Conservation (phyloP, 1,140 invertebrate species). For the Rhopalosiphum maidis region DNA sequence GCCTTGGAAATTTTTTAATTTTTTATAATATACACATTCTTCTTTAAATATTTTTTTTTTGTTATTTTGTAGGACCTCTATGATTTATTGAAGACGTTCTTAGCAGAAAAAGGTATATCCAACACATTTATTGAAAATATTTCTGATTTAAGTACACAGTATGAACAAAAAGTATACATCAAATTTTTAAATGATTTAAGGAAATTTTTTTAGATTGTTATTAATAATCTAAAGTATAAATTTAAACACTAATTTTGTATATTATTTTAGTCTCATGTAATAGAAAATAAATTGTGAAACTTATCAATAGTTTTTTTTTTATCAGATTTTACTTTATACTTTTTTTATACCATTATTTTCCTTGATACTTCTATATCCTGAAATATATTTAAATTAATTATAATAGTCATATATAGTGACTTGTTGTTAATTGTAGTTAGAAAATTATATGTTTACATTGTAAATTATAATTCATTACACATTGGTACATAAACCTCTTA, state of each 20-base stretch:
- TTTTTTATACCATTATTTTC: background rate
- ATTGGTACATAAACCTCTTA: background rate
- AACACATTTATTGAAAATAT: slow-evolving; percentile 91
- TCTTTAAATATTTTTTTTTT: slow-evolving; percentile 10
- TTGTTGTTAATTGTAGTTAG: background rate
- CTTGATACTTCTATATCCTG: background rate
- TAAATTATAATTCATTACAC: background rate
- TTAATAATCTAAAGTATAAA: background rate
- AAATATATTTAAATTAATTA: background rate
- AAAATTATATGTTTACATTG: background rate
- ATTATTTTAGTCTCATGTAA: slow-evolving; percentile 43
- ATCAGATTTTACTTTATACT: background rate
- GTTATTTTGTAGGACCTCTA: slow-evolving; percentile 82
- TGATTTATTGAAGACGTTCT: slow-evolving; percentile 89
- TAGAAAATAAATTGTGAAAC: slow-evolving; percentile 2
- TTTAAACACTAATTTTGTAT: slow-evolving; percentile 44
- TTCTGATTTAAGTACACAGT: slow-evolving; percentile 82
- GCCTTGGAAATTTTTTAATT: background rate
- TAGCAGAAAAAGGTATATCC: slow-evolving; percentile 91
- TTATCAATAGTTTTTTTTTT: background rate
- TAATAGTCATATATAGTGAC: background rate
- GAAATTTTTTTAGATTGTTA: slow-evolving; percentile 72
- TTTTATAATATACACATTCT: background rate
- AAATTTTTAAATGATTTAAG: slow-evolving; percentile 83
- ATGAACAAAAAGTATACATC: slow-evolving; percentile 90